A percentile compares a stretch with the other conserved stretches of the same genome.
These are phyloP conservation scores for Heterodera carotae DNA, from an alignment of 1,140 invertebrate species.

Conservation along the genomic window DNA sequence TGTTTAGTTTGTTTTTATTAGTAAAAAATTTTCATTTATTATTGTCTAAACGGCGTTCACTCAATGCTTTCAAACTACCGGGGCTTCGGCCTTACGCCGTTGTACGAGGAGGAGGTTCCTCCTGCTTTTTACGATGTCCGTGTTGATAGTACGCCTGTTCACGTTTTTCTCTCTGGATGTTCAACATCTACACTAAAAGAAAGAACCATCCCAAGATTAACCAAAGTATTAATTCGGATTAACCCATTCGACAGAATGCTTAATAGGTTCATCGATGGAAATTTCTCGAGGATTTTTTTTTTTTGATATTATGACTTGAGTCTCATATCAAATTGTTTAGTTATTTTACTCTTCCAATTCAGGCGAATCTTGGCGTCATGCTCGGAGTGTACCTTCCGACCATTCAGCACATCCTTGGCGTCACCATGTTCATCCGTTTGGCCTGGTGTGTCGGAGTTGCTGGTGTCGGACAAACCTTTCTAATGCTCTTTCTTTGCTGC, in stretches of 20 bases:
- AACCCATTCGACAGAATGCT: too few species aligned
- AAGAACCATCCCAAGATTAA: conserved; percentile 21
- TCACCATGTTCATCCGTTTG: conserved; percentile 72
- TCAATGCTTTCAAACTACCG: background rate
- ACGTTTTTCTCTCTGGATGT: conserved; percentile 29
- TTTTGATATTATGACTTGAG: background rate
- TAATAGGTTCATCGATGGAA: too few species aligned
- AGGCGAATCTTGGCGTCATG: conserved; percentile 80
- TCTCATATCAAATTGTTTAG: background rate
- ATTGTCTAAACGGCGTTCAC: background rate
- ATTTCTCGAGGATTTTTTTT: too few species aligned
- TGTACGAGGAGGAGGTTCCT: conserved; percentile 35
- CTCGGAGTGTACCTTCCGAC: conserved; percentile 96
- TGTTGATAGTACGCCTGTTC: conserved; percentile 15
- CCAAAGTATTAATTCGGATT: background rate
- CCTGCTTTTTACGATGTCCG: conserved; percentile 10
- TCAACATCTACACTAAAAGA: conserved; percentile 26
- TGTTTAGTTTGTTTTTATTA: too few species aligned
- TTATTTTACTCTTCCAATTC: conserved; percentile 9
- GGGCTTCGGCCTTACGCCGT: conserved; percentile 18
- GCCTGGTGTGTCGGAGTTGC: conserved; percentile 98
- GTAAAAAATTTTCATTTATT: too few species aligned
- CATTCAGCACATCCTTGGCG: conserved; percentile 95
- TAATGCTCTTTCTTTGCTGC: conserved; percentile 93
- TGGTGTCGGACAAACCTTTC: conserved; percentile 86